A percentile compares a stretch with the other conserved stretches of the same genome.
Conservation (phyloP, 1,140 invertebrate species). For the Antheraea mylitta region DNA sequence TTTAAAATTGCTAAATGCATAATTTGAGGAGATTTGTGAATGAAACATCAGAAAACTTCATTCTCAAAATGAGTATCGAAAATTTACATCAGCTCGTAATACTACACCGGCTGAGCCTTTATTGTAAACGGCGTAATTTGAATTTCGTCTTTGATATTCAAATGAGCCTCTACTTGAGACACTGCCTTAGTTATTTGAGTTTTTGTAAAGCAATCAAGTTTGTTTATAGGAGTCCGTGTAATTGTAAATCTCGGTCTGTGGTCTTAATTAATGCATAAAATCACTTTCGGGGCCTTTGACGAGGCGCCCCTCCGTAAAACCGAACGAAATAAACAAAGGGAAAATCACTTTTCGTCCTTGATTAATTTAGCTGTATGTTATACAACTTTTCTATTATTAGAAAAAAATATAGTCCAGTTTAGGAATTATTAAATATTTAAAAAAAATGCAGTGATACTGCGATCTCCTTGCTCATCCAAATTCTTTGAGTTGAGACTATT, state of each 20-base stretch:
- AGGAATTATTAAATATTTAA: background rate
- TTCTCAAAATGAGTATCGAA: slow-evolving; percentile 77
- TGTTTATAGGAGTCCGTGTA: slow-evolving; percentile 74
- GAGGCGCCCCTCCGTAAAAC: slow-evolving; percentile 31
- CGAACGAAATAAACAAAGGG: slow-evolving; percentile 36
- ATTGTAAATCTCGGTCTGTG: slow-evolving; percentile 73
- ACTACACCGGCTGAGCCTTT: slow-evolving; percentile 71
- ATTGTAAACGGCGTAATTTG: slow-evolving; percentile 78
- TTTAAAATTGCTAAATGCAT: background rate
- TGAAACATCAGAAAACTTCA: slow-evolving; percentile 66
- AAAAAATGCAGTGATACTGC: background rate
- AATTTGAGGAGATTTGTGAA: slow-evolving; percentile 42
- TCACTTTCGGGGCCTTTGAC: slow-evolving; percentile 52
- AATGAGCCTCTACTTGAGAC: slow-evolving; percentile 77
- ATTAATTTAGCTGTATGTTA: slow-evolving; percentile 26
- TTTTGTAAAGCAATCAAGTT: slow-evolving; percentile 79
- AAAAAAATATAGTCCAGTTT: background rate
- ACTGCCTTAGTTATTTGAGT: slow-evolving; percentile 78
- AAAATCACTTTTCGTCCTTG: slow-evolving; percentile 27
- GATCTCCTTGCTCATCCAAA: too few species aligned
- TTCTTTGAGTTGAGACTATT: too few species aligned
- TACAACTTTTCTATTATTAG: background rate
- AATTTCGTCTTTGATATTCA: slow-evolving; percentile 79
- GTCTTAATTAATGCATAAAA: slow-evolving; percentile 72
- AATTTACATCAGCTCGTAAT: slow-evolving; percentile 77